Evolutionary conservation across 2,113 vertebrate genomes (phyloP).

Genomic region (Malurus alboscapulatus): DNA sequence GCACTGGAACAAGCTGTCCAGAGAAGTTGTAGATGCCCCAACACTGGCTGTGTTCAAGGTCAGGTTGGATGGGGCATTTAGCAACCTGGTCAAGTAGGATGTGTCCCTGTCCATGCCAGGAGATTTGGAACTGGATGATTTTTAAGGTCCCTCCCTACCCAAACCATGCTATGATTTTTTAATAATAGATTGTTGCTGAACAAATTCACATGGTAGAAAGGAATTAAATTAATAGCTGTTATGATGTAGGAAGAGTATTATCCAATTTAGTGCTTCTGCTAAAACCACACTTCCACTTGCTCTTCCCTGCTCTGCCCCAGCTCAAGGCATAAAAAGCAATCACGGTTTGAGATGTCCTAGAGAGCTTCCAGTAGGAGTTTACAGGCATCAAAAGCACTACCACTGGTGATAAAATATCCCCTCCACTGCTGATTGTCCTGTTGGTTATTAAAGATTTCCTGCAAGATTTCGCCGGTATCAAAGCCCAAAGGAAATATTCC

Average conservation of each 20-base stretch:
- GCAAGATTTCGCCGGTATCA: background rate
- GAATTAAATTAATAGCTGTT: background rate
- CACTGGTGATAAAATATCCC: background rate
- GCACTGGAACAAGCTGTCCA: background rate
- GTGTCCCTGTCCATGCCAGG: background rate
- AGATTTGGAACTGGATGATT: background rate
- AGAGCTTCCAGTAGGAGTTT: background rate
- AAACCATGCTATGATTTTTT: background rate
- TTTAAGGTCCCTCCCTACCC: background rate
- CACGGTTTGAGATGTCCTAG: background rate
- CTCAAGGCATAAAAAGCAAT: background rate
- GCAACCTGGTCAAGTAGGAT: background rate
- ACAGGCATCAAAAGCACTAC: background rate
- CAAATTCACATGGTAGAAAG: background rate
- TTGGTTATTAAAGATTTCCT: background rate
- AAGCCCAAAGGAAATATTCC: background rate
- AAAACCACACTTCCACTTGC: background rate
- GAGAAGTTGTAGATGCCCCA: background rate
- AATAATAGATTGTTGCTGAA: background rate
- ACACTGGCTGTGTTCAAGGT: background rate
- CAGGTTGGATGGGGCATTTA: background rate
- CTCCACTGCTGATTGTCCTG: background rate
- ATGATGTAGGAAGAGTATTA: background rate
- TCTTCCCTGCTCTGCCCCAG: background rate
- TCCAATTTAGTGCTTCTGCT: background rate